phyloP scores from a whole-genome alignment of 1,140 invertebrate species.

The Drosophila lacertosa region DNA sequence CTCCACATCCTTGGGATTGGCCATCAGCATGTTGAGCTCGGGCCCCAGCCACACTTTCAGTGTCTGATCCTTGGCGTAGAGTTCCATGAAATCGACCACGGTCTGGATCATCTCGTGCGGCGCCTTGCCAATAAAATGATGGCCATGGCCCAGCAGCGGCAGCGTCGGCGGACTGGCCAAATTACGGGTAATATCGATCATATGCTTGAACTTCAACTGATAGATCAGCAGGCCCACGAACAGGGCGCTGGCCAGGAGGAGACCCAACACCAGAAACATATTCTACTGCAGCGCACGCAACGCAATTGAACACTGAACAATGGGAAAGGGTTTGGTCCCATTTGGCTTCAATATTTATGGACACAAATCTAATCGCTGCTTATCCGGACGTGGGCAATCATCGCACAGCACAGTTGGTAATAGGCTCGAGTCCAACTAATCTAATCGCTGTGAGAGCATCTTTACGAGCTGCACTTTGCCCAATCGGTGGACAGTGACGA shows the following conservation, averaged over 20 bases:
- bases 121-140: slow-evolving; percentile 64
- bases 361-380: slow-evolving; percentile 26
- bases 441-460: slow-evolving; percentile 45
- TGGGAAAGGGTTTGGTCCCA: too few species aligned
- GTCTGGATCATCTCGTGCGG: slow-evolving; percentile 51
- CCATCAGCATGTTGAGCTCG: slow-evolving; percentile 68
- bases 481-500: slow-evolving; percentile 10
- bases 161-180: slow-evolving; percentile 62
- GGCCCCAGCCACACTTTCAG: slow-evolving; percentile 77
- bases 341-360: slow-evolving; percentile 4
- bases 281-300: neutral
- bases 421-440: slow-evolving; percentile 6
- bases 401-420: neutral
- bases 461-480: slow-evolving; percentile 26
- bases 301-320: slow-evolving; percentile 17
- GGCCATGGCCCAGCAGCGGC: slow-evolving; percentile 72
- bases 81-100: slow-evolving; percentile 42
- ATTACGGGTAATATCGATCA: slow-evolving; percentile 65
- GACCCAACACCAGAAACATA: slow-evolving; percentile 59
- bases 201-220: slow-evolving; percentile 66
- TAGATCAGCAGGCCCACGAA: slow-evolving; percentile 60
- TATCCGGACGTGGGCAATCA: slow-evolving; percentile 15
- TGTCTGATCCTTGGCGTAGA: slow-evolving; percentile 84
- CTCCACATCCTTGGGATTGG: slow-evolving; percentile 72
- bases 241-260: slow-evolving; percentile 54